phyloP scores from a whole-genome alignment of 2,888 invertebrate species.

The Tetheella fluctuosa region DNA sequence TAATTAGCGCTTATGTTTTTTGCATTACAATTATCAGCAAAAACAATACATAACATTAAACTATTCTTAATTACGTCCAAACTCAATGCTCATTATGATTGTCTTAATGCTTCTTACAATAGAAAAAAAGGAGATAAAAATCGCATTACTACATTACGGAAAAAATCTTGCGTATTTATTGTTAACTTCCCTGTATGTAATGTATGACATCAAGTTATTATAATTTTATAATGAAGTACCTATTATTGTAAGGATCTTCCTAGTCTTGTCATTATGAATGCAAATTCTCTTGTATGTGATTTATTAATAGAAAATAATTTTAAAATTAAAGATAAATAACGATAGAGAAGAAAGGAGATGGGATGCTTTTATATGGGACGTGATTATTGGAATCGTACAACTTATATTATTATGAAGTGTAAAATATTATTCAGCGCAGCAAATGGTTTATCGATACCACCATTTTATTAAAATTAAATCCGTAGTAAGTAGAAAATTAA shows the following conservation, averaged over 20 bases:
- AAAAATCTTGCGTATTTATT: constrained; percentile 3
- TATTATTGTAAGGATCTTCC: constrained; percentile 7
- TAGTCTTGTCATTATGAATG: background rate
- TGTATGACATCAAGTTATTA: constrained; percentile 5
- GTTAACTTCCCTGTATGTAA: constrained; percentile 3
- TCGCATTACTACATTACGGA: background rate
- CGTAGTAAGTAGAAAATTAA: too few species aligned
- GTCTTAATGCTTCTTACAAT: background rate
- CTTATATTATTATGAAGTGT: too few species aligned
- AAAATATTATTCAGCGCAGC: too few species aligned
- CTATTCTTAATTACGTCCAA: background rate
- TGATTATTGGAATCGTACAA: too few species aligned
- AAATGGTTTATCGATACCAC: too few species aligned
- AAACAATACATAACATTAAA: background rate
- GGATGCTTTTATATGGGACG: too few species aligned
- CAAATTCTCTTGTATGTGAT: background rate
- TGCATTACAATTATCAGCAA: background rate
- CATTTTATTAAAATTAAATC: too few species aligned
- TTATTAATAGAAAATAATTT: background rate
- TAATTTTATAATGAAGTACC: constrained; percentile 6
- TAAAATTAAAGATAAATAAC: too few species aligned
- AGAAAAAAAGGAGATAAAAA: background rate
- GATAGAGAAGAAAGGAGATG: too few species aligned
- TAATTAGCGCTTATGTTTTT: background rate
- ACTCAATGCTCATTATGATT: background rate